Conservation (phyloP, 2,888 invertebrate species). For the Conistra vaccinii region DNA sequence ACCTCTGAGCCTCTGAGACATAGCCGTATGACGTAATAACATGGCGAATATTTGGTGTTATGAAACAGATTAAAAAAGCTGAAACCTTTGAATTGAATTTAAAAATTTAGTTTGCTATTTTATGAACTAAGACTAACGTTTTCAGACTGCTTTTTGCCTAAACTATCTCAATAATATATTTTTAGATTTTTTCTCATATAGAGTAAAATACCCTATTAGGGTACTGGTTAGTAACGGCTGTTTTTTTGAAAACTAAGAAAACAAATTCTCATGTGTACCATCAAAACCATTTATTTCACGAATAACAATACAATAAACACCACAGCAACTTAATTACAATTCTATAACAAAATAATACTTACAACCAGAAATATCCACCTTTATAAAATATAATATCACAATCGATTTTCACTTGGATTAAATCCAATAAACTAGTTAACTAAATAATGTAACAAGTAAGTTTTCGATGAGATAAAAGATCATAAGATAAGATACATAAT, state of each 20-base stretch:
- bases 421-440: constrained; percentile 48
- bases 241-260: neutral
- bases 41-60: no score
- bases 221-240: neutral
- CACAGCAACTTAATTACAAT: constrained; percentile 64
- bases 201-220: no score
- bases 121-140: no score
- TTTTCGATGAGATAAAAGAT: constrained; percentile 36
- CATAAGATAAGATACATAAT: neutral
- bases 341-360: constrained; percentile 65
- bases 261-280: constrained; percentile 25
- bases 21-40: no score
- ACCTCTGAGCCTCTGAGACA: no score
- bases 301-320: constrained; percentile 61
- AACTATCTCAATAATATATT: no score
- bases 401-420: constrained; percentile 62
- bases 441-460: constrained; percentile 27
- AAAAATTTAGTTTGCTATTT: no score
- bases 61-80: no score
- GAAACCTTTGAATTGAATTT: no score
- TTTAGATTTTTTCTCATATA: no score
- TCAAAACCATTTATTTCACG: constrained; percentile 60
- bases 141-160: no score
- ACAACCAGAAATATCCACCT: constrained; percentile 60
- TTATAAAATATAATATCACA: constrained; percentile 67